Conservation (phyloP, 2,888 invertebrate genomes). For the Pardosa pseudoannulata region DNA sequence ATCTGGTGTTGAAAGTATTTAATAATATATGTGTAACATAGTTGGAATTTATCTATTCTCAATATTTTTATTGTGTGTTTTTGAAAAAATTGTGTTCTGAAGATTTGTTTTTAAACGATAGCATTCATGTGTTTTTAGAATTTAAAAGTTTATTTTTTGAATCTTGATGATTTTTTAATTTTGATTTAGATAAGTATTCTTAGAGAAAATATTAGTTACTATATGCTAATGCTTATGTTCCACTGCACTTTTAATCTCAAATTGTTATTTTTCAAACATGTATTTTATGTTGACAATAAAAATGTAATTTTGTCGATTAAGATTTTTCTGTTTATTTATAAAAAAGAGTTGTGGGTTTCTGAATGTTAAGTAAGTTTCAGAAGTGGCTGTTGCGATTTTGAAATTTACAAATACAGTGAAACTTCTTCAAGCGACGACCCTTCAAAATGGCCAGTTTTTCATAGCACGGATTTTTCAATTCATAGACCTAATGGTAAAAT, state of each 20-base stretch:
- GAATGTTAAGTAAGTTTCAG: too few species aligned
- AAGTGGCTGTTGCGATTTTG: too few species aligned
- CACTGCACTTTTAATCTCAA: constrained; percentile 35
- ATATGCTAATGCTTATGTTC: constrained; percentile 24
- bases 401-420: too few species aligned
- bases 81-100: not conserved
- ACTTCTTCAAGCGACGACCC: too few species aligned
- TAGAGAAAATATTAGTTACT: not conserved
- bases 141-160: not conserved
- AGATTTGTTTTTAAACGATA: not conserved
- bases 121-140: not conserved
- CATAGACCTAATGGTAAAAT: too few species aligned
- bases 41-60: not conserved
- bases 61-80: not conserved
- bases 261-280: constrained; percentile 45
- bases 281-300: constrained; percentile 59
- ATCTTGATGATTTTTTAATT: not conserved
- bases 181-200: not conserved
- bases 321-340: too few species aligned
- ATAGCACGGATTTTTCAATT: too few species aligned
- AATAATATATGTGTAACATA: not conserved
- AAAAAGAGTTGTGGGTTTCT: too few species aligned
- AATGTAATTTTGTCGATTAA: constrained; percentile 26
- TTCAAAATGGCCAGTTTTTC: too few species aligned
- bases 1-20: constrained; percentile 14